phyloP scores from a whole-genome alignment of 2,113 vertebrate genomes.

The Trochalopteron elliotii region DNA sequence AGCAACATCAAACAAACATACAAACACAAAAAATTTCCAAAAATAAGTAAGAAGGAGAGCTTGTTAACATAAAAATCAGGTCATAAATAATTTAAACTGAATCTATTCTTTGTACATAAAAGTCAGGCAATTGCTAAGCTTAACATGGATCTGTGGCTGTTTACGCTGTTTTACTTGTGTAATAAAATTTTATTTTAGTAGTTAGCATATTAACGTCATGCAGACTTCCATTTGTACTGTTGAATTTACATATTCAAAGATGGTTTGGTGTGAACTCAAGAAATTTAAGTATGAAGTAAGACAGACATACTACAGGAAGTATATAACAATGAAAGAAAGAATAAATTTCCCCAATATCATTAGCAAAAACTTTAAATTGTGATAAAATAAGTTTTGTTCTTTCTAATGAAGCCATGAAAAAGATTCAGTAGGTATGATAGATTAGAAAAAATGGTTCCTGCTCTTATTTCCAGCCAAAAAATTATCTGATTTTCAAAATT shows the following conservation, averaged over 20 bases:
- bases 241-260: neutral
- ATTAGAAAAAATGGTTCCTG: neutral
- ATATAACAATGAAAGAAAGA: neutral
- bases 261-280: neutral
- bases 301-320: neutral
- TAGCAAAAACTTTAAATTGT: neutral
- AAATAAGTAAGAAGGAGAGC: neutral
- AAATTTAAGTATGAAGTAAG: neutral
- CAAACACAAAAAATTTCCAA: neutral
- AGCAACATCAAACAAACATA: neutral
- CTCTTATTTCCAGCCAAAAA: neutral
- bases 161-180: neutral
- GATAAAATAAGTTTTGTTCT: neutral
- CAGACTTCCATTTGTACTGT: neutral
- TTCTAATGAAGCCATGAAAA: neutral
- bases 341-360: neutral
- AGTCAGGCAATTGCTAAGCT: neutral
- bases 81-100: neutral
- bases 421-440: neutral
- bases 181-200: neutral
- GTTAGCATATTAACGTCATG: neutral
- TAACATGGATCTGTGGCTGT: neutral
- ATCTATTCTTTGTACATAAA: neutral
- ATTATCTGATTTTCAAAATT: neutral
- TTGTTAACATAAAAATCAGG: neutral